Percentiles rank a stretch among this genome's conserved stretches.
These are phyloP conservation scores for Schizothorax lantsangensis DNA, from an alignment of 2,797 vertebrate species.

Conservation along the genomic window DNA sequence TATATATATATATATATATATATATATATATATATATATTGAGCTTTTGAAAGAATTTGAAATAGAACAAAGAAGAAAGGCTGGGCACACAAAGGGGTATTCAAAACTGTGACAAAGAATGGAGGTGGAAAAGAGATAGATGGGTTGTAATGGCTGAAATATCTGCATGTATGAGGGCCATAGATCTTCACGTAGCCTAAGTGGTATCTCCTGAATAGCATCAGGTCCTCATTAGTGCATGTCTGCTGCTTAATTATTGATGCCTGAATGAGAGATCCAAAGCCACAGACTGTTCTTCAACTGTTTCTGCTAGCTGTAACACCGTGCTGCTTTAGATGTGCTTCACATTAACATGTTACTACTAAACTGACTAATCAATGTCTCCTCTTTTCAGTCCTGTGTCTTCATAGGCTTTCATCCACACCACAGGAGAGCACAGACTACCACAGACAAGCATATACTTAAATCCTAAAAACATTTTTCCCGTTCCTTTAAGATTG, in stretches of 20 bases:
- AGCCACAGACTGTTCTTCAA: slow-evolving; percentile 6
- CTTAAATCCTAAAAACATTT: neutral
- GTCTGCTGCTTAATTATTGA: slow-evolving; percentile 57
- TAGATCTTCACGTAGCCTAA: slow-evolving; percentile 27
- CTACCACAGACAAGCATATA: neutral
- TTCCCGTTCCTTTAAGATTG: neutral
- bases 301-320: slow-evolving; percentile 11
- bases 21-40: neutral
- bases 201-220: slow-evolving; percentile 45
- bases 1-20: no score
- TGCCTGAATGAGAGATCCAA: slow-evolving; percentile 33
- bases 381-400: slow-evolving; percentile 15
- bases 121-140: slow-evolving; percentile 31
- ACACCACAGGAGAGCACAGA: slow-evolving; percentile 22
- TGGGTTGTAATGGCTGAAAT: slow-evolving; percentile 18
- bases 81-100: neutral
- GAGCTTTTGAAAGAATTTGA: neutral
- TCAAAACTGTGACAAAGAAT: slow-evolving; percentile 14
- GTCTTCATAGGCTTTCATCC: slow-evolving; percentile 23
- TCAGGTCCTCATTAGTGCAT: slow-evolving; percentile 54
- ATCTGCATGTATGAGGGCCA: slow-evolving; percentile 27
- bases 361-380: slow-evolving; percentile 37
- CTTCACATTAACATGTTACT: slow-evolving; percentile 37
- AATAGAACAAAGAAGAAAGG: slow-evolving; percentile 23
- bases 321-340: slow-evolving; percentile 11